Base-by-base conservation (phyloP, 2,797 vertebrate genomes). In the Columba guinea region DNA sequence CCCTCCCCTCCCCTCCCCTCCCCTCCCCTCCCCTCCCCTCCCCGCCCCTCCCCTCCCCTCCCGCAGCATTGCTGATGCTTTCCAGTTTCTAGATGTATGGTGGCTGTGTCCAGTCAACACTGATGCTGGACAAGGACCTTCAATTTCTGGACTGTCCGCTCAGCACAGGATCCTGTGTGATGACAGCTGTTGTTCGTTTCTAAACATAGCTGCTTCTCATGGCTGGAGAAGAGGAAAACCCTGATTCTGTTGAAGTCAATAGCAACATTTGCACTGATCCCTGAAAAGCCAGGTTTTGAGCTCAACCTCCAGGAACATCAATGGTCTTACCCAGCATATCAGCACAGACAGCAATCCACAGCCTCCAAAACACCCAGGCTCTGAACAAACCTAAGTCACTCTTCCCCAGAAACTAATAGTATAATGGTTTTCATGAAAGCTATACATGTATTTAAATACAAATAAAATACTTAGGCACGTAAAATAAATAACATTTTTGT, bases 401-500 rank as follows among this genome's bases (percentile, higher is more conserved):
- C 15, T 62, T 58, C 70, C 35, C 6, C n/a, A 44, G 4, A 28
- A 74, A 34, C 59, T 35, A 28, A n/a, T 10, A 35, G n/a, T 32
- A 14, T 7, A 28, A 44, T 15, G 65, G n/a, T 14, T 67, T 74
- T 79, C 8, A 35, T 64, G n/a, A 52, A 63, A 53, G 20, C n/a
- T 10, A 15, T 18, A 37, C 3, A 48, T 74, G 14, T 34, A n/a
- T 53, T 9, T 46, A 75, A 73, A 79, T 41, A 22, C 5, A 76
- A 85, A 84, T 8, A 24, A 62, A 81, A 64, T 23, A 27, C 27
- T 37, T 7, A 70, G 8, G 14, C 7, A 20, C 0, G 0, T 27
- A 35, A 10, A 81, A 58, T 22, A 71, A 84, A 75, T 32, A 7
- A 11, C 1, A 2, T 9, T 76, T 82, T 63, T 69, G 16, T 44